A percentile compares a stretch with the other conserved stretches of the same genome.
Conservation (phyloP, 30 jellyfish, hydroid and myxozoan genomes). For the Cassiopea andromeda region DNA sequence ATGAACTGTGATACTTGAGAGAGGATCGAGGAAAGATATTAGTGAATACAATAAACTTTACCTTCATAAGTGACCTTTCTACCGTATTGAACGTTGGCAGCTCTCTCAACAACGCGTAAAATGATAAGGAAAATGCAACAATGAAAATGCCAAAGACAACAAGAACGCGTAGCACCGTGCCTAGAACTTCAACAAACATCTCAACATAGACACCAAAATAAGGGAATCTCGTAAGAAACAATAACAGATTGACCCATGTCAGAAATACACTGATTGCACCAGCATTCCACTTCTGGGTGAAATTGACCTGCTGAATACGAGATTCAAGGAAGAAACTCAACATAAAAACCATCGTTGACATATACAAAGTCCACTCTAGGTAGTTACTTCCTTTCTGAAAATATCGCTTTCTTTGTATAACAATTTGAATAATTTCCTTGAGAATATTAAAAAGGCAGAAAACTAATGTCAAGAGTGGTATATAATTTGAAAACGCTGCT, state of each 20-base stretch:
- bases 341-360: conserved; percentile 83
- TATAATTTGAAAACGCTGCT: conserved; percentile 14
- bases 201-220: conserved; percentile 90
- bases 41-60: too few relatives aligned
- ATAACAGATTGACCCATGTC: conserved; percentile 83
- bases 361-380: conserved; percentile 80
- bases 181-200: conserved; percentile 90
- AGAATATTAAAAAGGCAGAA: conserved; percentile 61
- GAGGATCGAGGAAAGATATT: too few relatives aligned
- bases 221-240: conserved; percentile 82
- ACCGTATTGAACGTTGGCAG: conserved; percentile 72
- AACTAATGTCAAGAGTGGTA: conserved; percentile 60
- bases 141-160: conserved; percentile 79
- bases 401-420: conserved; percentile 55
- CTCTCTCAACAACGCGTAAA: conserved; percentile 69
- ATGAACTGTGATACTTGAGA: too few relatives aligned
- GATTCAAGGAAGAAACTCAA: conserved; percentile 51
- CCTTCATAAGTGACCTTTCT: conserved; percentile 80
- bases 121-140: conserved; percentile 90
- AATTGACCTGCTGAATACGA: background rate
- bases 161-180: conserved; percentile 80
- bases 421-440: conserved; percentile 77
- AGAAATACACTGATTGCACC: conserved; percentile 86
- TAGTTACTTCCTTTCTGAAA: conserved; percentile 69
- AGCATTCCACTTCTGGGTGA: conserved; percentile 81